Evolutionary conservation across 2,888 invertebrate species (phyloP), one percentile per base, ranked within the genome.

Genomic region (Sinelater perroti): DNA sequence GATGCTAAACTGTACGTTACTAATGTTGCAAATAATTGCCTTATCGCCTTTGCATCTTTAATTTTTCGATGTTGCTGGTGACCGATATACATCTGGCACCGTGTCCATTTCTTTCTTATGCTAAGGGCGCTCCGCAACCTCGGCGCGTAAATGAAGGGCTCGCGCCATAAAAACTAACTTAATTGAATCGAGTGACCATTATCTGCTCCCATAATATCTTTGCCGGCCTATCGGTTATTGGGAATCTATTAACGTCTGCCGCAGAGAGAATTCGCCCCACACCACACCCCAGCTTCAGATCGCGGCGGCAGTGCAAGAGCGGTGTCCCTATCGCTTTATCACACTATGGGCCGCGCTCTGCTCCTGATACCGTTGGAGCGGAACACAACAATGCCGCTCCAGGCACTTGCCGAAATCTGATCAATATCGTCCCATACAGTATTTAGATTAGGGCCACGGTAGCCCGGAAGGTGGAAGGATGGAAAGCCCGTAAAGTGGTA

Each of bases 181-280:
- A 54, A 54, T 54, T 54, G 54, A 54, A 54, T 54, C 45, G 26
- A 45, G 46, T 54, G 49, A 31, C 49, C 47, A 49, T 56, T 56
- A 56, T 42, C 55, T 42, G 49, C 24, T 56, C 35, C 21, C 54
- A 47, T 54, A 49, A 56, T 56, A 56, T 56, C 47, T 31, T 35
- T 35, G 21, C 46, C 26, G 38, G 26, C 44, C 36, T 56, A 50
- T 50, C 50, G 38, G 56, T 50, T 56, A 56, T 56, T 50, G 56
- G 45, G 50, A 56, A 56, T 56, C 56, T 50, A 56, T 50, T 50
- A 56, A 50, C 44, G 44, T 50, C 56, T 50, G 31, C 45, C 50
- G 56, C 50, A 49, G 49, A 50, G 55, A 40, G 42, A 42, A 50
- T 44, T 44, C 31, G 18, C 28, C 49, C 35, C 35, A 33, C 16